Conservation (phyloP, 2,113 vertebrate genomes). For the Cephalopterus ornatus region DNA sequence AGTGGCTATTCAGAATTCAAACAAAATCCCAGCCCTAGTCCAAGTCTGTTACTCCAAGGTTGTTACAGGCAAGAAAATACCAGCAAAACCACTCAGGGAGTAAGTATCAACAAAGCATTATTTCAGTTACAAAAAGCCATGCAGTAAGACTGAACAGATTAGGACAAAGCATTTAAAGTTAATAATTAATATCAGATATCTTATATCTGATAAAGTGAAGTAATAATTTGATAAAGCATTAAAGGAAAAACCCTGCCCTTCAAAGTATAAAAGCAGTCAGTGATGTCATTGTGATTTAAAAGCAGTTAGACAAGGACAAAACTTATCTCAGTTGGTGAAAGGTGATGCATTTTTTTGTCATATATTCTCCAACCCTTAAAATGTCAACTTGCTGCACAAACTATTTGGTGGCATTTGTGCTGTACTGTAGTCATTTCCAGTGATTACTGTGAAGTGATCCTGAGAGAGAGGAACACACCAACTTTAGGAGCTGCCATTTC, state of each 20-base stretch:
- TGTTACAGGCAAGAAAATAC: not conserved
- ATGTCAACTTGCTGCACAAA: not conserved
- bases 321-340: not conserved
- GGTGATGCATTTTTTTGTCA: not conserved
- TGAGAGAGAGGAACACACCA: not conserved
- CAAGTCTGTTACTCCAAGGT: not conserved
- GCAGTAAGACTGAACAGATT: not conserved
- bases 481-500: not conserved
- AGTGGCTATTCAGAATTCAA: not conserved
- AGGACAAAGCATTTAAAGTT: conserved; percentile 3
- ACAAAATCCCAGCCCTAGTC: not conserved
- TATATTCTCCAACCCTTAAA: not conserved
- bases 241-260: not conserved
- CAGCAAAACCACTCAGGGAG: not conserved
- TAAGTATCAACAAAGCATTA: not conserved
- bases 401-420: not conserved
- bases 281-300: not conserved
- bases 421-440: not conserved
- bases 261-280: not conserved
- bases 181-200: conserved; percentile 41
- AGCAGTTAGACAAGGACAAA: not conserved
- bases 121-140: not conserved
- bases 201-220: not conserved
- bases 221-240: not conserved
- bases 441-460: not conserved